Evolutionary conservation across 2,797 vertebrate species (phyloP).

Genomic region (Betta splendens): DNA sequence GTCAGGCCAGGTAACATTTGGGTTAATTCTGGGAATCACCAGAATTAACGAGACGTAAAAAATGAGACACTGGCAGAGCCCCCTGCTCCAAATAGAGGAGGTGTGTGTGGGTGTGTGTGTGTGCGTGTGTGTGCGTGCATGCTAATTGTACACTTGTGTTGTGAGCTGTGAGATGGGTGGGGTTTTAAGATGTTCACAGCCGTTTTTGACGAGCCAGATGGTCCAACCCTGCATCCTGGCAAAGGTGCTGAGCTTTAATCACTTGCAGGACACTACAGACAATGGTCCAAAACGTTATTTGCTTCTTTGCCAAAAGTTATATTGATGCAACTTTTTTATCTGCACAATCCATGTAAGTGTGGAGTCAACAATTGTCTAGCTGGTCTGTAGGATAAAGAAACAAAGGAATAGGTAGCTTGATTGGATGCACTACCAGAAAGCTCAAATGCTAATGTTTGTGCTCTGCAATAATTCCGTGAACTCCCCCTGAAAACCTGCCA

Average conservation of each 20-base stretch:
- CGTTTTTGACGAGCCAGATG: constrained; percentile 68
- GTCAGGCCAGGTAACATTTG: neutral
- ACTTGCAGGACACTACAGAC: constrained; percentile 59
- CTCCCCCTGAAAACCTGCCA: neutral
- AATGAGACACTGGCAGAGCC: constrained; percentile 26
- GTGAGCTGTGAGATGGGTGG: constrained; percentile 53
- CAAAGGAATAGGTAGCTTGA: too few relatives aligned
- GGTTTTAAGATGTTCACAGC: constrained; percentile 45
- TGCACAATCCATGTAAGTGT: neutral
- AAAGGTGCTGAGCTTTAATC: constrained; percentile 62
- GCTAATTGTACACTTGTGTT: constrained; percentile 40
- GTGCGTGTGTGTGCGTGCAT: constrained; percentile 14
- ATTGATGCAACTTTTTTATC: neutral
- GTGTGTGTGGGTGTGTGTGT: constrained; percentile 10
- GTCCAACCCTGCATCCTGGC: constrained; percentile 74
- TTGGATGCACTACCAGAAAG: neutral
- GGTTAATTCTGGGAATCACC: constrained; percentile 14
- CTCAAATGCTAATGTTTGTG: neutral
- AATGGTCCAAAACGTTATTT: constrained; percentile 13
- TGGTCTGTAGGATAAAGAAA: neutral
- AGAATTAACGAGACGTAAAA: neutral
- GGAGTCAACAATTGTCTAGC: neutral
- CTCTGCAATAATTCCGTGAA: neutral
- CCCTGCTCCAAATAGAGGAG: constrained; percentile 39
- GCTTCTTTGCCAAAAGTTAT: constrained; percentile 1